These are phyloP conservation scores for Accipiter cooperii DNA, from an alignment of 2,113 vertebrate species.

Conservation along the genomic window DNA sequence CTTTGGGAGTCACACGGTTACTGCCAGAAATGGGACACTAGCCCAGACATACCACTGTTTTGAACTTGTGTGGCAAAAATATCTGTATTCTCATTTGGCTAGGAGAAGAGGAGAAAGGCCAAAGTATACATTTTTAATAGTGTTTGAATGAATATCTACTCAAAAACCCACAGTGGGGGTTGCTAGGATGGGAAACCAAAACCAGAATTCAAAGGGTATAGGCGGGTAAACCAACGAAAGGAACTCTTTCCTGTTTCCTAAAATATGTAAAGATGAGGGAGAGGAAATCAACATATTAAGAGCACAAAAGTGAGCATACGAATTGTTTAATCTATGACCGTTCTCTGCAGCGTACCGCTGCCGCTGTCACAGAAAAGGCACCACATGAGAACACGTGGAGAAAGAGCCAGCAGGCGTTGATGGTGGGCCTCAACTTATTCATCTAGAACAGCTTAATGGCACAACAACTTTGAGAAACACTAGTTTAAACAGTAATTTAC, in stretches of 20 bases:
- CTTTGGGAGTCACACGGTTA: not conserved
- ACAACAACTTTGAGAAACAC: not conserved
- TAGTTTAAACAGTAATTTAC: not conserved
- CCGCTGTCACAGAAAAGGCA: not conserved
- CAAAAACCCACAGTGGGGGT: not conserved
- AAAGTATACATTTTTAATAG: not conserved
- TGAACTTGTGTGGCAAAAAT: not conserved
- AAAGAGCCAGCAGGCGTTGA: not conserved
- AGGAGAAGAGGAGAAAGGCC: not conserved
- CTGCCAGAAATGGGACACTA: not conserved
- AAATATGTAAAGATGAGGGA: not conserved
- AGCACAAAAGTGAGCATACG: not conserved
- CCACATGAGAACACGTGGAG: rapidly evolving
- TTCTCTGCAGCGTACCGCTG: not conserved
- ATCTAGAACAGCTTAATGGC: not conserved
- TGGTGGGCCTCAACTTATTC: not conserved
- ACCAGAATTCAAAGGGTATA: not conserved
- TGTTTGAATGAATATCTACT: not conserved
- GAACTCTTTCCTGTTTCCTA: not conserved
- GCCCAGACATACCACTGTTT: not conserved
- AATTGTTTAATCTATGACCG: not conserved
- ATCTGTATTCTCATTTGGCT: not conserved
- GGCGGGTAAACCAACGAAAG: not conserved
- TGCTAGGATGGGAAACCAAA: not conserved
- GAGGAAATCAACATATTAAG: not conserved